Conservation (phyloP, 2,113 vertebrate species). For the Paraplagusia blochii region DNA sequence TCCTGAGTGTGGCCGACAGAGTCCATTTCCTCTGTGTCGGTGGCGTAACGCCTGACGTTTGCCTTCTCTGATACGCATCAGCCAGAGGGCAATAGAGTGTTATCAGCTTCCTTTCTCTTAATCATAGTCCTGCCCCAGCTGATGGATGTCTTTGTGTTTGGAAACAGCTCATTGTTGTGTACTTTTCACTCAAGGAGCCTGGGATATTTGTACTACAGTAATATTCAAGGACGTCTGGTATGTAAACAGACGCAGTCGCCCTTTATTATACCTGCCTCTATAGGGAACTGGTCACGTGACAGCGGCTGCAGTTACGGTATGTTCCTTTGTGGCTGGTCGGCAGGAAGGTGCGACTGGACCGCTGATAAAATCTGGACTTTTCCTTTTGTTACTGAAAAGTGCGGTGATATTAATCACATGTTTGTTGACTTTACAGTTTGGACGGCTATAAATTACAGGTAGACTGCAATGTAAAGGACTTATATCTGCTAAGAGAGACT, state of each 20-base stretch:
- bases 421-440: no score
- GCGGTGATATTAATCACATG: no score
- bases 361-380: no score
- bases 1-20: conserved; percentile 8
- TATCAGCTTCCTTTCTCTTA: conserved; percentile 59
- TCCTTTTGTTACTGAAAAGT: no score
- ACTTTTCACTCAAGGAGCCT: conserved; percentile 1
- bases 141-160: conserved; percentile 32
- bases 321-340: no score
- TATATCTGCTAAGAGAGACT: no score
- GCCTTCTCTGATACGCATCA: conserved; percentile 54
- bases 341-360: no score
- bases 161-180: conserved; percentile 29
- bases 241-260: conserved; percentile 14
- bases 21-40: conserved; percentile 14
- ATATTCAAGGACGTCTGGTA: neutral
- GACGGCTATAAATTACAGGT: no score
- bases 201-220: neutral
- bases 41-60: conserved; percentile 52
- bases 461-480: no score
- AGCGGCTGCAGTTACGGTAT: no score
- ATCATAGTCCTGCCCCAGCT: conserved; percentile 50
- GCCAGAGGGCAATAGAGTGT: conserved; percentile 53
- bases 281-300: neutral
- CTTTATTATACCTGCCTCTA: neutral